phyloP scores from a whole-genome alignment of 2,888 invertebrate species.

The Atethmia centrago region DNA sequence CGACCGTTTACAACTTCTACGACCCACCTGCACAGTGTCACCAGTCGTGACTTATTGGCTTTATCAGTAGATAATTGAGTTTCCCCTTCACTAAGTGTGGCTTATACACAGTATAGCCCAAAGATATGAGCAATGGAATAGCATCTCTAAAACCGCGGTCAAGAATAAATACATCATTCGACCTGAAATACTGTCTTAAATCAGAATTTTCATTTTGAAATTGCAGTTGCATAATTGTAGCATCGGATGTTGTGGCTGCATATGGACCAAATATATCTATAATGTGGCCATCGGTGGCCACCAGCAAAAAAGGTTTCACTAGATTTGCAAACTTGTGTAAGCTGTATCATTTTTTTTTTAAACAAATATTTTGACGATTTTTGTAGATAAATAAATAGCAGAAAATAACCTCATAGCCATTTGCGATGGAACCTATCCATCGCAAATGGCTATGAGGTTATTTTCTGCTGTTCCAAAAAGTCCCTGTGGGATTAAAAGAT shows the following conservation, averaged over 20 bases:
- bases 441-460: slow-evolving; percentile 4
- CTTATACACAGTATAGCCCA: neutral
- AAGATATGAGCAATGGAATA: slow-evolving; percentile 11
- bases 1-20: neutral
- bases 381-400: neutral
- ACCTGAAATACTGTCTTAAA: slow-evolving; percentile 13
- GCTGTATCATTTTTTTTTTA: slow-evolving; percentile 23
- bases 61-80: no score
- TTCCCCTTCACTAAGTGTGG: no score
- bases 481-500: no score
- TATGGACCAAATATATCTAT: slow-evolving; percentile 9
- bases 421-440: no score
- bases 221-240: slow-evolving; percentile 15
- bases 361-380: slow-evolving; percentile 11
- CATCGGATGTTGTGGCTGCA: slow-evolving; percentile 8
- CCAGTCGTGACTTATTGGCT: no score
- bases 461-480: slow-evolving; percentile 22
- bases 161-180: slow-evolving; percentile 15
- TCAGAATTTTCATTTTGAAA: slow-evolving; percentile 20
- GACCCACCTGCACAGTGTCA: slow-evolving; percentile 4
- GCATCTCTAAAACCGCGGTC: slow-evolving; percentile 9
- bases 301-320: slow-evolving; percentile 6
- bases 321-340: slow-evolving; percentile 17
- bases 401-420: no score
- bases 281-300: slow-evolving; percentile 5